Evolutionary conservation across 2,888 invertebrate genomes (phyloP), one percentile per base, ranked within the genome.

Genomic region (Hemicrepidius hirtus): DNA sequence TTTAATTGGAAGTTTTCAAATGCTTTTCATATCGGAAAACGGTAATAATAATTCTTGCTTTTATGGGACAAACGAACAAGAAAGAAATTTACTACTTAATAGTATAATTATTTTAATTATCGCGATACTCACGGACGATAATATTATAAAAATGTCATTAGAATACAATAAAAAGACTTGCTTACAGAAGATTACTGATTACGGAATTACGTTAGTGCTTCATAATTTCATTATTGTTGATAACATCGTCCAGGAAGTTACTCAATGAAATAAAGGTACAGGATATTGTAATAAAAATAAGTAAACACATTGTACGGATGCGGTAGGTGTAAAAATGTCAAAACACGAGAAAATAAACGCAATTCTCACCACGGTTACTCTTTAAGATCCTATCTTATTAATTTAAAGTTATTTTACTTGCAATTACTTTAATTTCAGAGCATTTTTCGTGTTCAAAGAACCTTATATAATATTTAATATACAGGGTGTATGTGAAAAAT

Each of bases 1-100:
- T 59, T 59, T 59, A 59, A 59, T 59, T 59, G 40, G 40, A 59
- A 59, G 37, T 59, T 55, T 28, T 13, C n/a, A 18, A 32, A 55
- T 32, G 32, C 16, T n/a, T 13, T n/a, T 20, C 9, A 12, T 21
- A 49, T 49, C 20, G 49, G 49, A 21, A 49, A 49, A 49, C 40
- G 10, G 1, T 10, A n/a, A n/a, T 37, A 3, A 40, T 40, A 40
- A 13, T 40, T 13, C 40, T 7, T 32, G 53, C 6, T 55, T 55
- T 55, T 55, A 28, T 24, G 6, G n/a, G n/a, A 50, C 50, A 50
- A 24, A 24, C 13, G 13, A 32, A 6, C 16, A 28, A 13, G 12
- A 49, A 49, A 12, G 12, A 49, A 21, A 49, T 49, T 20, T 20
- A 21, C 20, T 49, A 10, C 21, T 20, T 49, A 49, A 32, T 32